Evolutionary conservation across 2,113 vertebrate species (phyloP), one percentile per base, ranked within the genome.

Genomic region (Pituophis catenifer): DNA sequence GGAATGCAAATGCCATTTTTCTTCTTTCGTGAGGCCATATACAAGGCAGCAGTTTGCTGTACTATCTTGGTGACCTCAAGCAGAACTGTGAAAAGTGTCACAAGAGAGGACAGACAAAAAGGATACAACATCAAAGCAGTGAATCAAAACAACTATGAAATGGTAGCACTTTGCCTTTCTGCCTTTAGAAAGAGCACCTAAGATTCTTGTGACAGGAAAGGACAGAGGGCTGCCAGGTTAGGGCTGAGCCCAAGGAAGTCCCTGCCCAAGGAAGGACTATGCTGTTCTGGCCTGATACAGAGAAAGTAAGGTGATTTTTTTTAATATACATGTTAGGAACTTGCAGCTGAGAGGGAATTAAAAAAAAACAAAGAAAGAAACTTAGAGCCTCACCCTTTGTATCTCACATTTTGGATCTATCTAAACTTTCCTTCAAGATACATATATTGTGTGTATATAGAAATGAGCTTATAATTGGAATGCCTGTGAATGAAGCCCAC

Each of bases 41-140:
- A 95, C 93, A 90, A 95, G 89, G 75, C 93, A 52, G 85, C 1
- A 93, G 86, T 92, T 94, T 93, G 75, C 95, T 10, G 95, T 95
- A 94, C 91, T 75, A 1, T 91, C 62, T 59, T 91, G 92, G 93
- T 95, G 95, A 97, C 91, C 86, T 93, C 93, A 94, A 95, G 91
- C 91, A 89, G 88, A 96, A 96, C 94, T 97, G 91, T 92, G 95
- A 96, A 95, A 62, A 97, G 88, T 95, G 94, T 96, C 97, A 97
- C 54, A 62, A 95, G 96, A 90, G 88, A 95, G 88, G 1, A 1
- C 86, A 93, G 95, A 97, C 96, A 93, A 96, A 97, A 96, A 89
- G 86, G 90, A 95, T 91, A 93, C 89, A 96, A 96, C 95, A 96
- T 95, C 57, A 96, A 95, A 97, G 95, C 92, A 95, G 86, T 94